Evolutionary conservation across 1,140 invertebrate genomes (phyloP), one percentile per base, ranked within the genome.

Genomic region (Nebria ingens): DNA sequence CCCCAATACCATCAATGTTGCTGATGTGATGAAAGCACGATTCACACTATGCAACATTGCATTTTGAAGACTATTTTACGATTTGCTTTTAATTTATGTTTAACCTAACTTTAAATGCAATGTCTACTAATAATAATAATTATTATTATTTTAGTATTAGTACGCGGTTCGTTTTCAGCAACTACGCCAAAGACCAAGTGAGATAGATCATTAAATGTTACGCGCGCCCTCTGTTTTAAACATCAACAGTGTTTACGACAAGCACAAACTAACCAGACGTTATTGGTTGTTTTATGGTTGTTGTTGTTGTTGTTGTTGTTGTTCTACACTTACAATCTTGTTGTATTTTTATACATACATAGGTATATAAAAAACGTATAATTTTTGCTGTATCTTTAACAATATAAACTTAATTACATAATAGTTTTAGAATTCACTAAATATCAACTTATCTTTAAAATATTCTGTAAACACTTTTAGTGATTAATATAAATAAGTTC

Each of bases 151-250:
- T 34, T 6, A 34, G 6, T 34, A n/a, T n/a, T 34, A n/a, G 25
- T 34, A 6, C n/a, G 25, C 6, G 6, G 25, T n/a, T 34, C n/a
- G 25, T n/a, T n/a, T 34, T 6, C 25, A 34, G 25, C 25, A 6
- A 34, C 25, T 9, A 6, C n/a, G n/a, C 25, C 25, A 34, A n/a
- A 34, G n/a, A 34, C 25, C 25, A n/a, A n/a, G 6, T 34, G 40
- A 11, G 40, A n/a, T n/a, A 45, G 40, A 45, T 45, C 40, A 45
- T 45, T 45, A 45, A 45, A 45, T 17, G 40, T 45, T 45, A 45
- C 40, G 6, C 40, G 40, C 15, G 13, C 4, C 25, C 4, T 4
- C 40, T 17, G 17, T 6, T 34, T 34, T 34, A 34, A 34, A 34
- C 25, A n/a, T 34, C 25, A 17, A 9, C 40, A n/a, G n/a, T 6